These are phyloP conservation scores for Helicoverpa zea DNA, from an alignment of 1,140 invertebrate genomes.

Conservation along the genomic window DNA sequence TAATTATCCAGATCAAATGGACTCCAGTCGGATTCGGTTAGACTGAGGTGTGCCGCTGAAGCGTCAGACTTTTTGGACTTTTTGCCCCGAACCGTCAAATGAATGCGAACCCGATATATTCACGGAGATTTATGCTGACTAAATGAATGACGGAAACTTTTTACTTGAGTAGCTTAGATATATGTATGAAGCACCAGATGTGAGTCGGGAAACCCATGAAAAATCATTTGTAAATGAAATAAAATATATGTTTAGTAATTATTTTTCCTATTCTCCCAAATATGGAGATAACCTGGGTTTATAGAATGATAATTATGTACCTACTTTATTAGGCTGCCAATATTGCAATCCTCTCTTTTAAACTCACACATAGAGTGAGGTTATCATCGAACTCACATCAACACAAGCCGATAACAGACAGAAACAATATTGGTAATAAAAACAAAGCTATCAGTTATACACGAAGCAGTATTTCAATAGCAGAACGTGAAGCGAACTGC, in stretches of 20 bases:
- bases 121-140: constrained; percentile 19
- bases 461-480: constrained; percentile 15
- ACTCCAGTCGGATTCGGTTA: constrained; percentile 58
- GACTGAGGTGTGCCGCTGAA: constrained; percentile 59
- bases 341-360: too few relatives aligned
- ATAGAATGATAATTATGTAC: too few relatives aligned
- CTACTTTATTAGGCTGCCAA: too few relatives aligned
- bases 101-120: constrained; percentile 26
- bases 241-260: too few relatives aligned
- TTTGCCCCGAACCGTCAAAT: constrained; percentile 27
- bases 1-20: constrained; percentile 69
- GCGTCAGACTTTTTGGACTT: constrained; percentile 34
- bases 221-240: too few relatives aligned
- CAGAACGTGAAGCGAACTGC: constrained; percentile 26
- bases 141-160: neutral
- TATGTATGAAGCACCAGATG: neutral
- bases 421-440: neutral
- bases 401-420: neutral
- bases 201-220: too few relatives aligned
- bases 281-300: too few relatives aligned
- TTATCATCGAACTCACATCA: too few relatives aligned
- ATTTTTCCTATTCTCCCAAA: too few relatives aligned
- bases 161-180: neutral
- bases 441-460: neutral
- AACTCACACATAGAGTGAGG: too few relatives aligned